Base-by-base conservation (phyloP, 2,113 vertebrate species). In the Natator depressus region DNA sequence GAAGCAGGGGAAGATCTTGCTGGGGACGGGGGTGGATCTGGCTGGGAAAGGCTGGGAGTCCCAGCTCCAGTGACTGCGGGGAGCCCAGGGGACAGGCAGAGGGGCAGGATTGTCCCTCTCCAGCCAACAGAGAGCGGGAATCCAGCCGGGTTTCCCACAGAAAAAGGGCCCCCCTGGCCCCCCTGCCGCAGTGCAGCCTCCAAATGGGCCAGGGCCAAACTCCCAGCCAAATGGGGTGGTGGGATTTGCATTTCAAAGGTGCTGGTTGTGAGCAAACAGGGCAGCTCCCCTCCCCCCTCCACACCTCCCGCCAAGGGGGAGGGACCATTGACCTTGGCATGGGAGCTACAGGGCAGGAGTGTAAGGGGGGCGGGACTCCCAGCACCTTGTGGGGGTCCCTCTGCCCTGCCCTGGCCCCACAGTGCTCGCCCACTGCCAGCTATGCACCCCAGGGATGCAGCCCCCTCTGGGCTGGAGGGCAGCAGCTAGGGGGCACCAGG, bases 221-320 rank as follows among this genome's bases (percentile, higher is more conserved):
- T 12, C 57, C 57, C 57, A 6, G 57, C 57, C 57, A 59, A 29
- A 59, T 59, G 65, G 35, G 65, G 62, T 17, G 62, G 7, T 16
- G 69, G n/a, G 69, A 75, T 75, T 75, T 75, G 69, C 69, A 75
- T 75, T 75, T 97, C 96, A 97, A 97, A 97, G 96, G 84, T 87
- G 87, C 27, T 1, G 50, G 86, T 82, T 20, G 46, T 13, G 85
- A 95, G 94, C 96, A 97, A 96, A 97, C 80, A 95, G 93, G 0
- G 75, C 87, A 50, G 89, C 82, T 38, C 79, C 88, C 91, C 95
- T 12, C 42, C 93, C 1, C 59, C 54, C 80, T 47, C 76, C 29
- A 17, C 11, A 59, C 78, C 93, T 31, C 59, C 62, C 8, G 4
- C 62, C 29, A 14, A 13, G 29, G 59, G 59, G 59, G 59, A 14